Base-by-base conservation (phyloP, 1,140 invertebrate genomes). In the Drosophila bocqueti region DNA sequence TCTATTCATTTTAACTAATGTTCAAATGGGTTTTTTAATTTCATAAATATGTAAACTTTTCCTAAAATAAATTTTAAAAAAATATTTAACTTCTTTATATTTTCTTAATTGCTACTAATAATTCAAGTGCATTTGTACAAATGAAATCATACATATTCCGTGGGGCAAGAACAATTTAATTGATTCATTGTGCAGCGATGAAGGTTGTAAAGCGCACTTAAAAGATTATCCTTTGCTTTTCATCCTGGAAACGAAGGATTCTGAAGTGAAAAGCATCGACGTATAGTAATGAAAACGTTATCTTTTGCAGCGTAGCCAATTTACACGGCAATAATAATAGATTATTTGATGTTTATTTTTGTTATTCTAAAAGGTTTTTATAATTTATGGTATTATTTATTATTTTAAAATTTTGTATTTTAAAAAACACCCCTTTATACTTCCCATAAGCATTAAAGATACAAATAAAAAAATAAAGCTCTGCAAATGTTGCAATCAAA, bases 161-260 rank as follows among this genome's bases (percentile, higher is more conserved):
- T 36, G 38, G 13, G n/a, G 16, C 29, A 34, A 2, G 16, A 40
- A 46, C 54, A 31, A 65, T 65, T 61, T 67, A 77, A 77, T 76
- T 77, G 72, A 77, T 55, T 76, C 55, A 76, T 60, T 76, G 54
- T 49, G 59, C 68, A 36, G 16, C 29, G 58, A 36, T 75, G 49
- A 34, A 75, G 54, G 59, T 63, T 55, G 57, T 73, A 21, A 55
- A 58, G 61, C 45, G 38, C 71, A 65, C 73, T 76, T 45, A 52
- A 64, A 52, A 52, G 69, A 36, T 66, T 54, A 66, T 18, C 61
- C 66, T 72, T 63, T 63, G 72, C 46, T 40, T 2, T 45, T 72
- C 11, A 34, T 24, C n/a, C 36, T 42, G 34, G 24, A 49, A 54
- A 36, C 31, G 45, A 34, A 34, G 57, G 42, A 61, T 40, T 31